Percentiles rank a stretch among this genome's conserved stretches.
Evolutionary conservation across 2,113 vertebrate species (phyloP).

Genomic region (Haemorhous mexicanus): DNA sequence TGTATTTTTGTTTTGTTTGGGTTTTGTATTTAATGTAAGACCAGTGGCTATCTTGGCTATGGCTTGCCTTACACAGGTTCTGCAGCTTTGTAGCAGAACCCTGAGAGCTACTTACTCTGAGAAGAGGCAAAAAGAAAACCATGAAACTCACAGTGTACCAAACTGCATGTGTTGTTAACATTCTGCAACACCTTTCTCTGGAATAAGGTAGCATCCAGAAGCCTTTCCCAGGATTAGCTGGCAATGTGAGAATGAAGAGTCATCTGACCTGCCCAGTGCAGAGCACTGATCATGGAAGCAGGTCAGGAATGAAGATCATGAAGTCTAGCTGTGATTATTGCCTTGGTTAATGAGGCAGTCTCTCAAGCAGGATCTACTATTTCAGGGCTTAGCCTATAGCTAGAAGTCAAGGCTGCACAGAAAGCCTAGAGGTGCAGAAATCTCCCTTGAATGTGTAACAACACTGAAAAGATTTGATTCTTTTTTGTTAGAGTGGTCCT

Average conservation of each 20-base stretch:
- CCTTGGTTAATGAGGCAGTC: background rate
- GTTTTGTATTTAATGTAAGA: background rate
- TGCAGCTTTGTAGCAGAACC: background rate
- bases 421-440: background rate
- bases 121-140: background rate
- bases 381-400: background rate
- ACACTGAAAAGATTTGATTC: background rate
- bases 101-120: background rate
- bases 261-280: background rate
- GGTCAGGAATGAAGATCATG: background rate
- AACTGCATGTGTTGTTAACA: background rate
- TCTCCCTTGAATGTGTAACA: background rate
- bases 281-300: background rate
- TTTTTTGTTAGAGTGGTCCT: background rate
- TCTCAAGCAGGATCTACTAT: background rate
- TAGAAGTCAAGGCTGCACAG: background rate
- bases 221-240: background rate
- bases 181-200: background rate
- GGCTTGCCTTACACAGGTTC: background rate
- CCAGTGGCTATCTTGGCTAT: background rate
- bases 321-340: background rate
- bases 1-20: fast-evolving
- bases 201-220: background rate
- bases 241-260: background rate
- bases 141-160: background rate